phyloP scores from a whole-genome alignment of 2,797 vertebrate species.

The Poeciliopsis turneri region DNA sequence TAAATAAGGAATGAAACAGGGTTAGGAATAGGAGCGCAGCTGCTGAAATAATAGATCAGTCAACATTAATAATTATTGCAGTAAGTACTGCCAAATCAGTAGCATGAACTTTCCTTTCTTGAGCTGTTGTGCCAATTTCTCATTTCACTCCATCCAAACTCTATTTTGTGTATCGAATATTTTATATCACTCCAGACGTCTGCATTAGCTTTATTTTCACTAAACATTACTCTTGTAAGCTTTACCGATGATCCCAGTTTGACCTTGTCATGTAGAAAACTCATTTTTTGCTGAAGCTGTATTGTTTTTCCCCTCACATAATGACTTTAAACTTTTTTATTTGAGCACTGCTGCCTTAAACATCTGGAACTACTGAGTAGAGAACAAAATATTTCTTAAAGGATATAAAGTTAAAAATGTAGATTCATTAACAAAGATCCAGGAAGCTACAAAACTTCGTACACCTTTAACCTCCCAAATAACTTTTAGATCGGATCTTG shows the following conservation, averaged over 20 bases:
- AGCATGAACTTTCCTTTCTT: too few relatives aligned
- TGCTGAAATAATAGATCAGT: neutral
- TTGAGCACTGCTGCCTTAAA: neutral
- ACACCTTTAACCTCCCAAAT: neutral
- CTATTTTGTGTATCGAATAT: neutral
- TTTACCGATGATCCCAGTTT: conserved; percentile 5
- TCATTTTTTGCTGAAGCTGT: neutral
- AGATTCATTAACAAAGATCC: neutral
- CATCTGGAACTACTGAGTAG: neutral
- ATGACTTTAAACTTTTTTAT: conserved; percentile 3
- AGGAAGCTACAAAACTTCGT: neutral
- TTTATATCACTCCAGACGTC: neutral
- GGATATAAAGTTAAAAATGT: neutral
- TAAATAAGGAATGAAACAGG: neutral
- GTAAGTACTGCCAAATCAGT: too few relatives aligned
- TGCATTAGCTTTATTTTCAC: neutral
- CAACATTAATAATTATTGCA: too few relatives aligned
- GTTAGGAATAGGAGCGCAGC: neutral
- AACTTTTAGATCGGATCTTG: neutral
- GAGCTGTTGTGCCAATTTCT: too few relatives aligned
- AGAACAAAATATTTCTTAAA: neutral
- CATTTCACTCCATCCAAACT: neutral
- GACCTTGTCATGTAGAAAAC: conserved; percentile 1
- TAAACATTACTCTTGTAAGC: neutral
- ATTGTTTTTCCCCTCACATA: neutral